phyloP scores from a whole-genome alignment of 2,888 invertebrate species.

The Amphipyra tragopoginis region DNA sequence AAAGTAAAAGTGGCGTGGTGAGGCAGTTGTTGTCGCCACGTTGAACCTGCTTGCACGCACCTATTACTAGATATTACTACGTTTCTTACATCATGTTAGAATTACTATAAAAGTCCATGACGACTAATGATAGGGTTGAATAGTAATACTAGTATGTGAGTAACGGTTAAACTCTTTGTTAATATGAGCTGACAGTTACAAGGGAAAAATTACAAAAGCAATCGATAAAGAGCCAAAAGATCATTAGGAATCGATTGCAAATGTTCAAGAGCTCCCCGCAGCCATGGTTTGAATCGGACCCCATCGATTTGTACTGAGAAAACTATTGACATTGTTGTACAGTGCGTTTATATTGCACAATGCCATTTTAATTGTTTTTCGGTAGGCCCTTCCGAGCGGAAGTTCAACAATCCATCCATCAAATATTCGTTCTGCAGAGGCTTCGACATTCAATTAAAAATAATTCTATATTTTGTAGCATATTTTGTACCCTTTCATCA shows the following conservation, averaged over 20 bases:
- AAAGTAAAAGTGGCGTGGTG: slow-evolving; percentile 85
- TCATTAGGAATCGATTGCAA: slow-evolving; percentile 82
- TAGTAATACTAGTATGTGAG: slow-evolving; percentile 29
- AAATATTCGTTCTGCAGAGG: slow-evolving; percentile 81
- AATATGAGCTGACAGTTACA: slow-evolving; percentile 65
- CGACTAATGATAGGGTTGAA: slow-evolving; percentile 35
- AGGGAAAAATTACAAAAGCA: slow-evolving; percentile 63
- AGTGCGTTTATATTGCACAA: slow-evolving; percentile 78
- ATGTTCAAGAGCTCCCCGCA: slow-evolving; percentile 76
- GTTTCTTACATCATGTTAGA: slow-evolving; percentile 66
- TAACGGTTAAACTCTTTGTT: slow-evolving; percentile 80
- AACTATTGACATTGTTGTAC: slow-evolving; percentile 68
- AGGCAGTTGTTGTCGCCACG: slow-evolving; percentile 71
- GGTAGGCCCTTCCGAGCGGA: slow-evolving; percentile 72
- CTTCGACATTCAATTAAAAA: slow-evolving; percentile 62
- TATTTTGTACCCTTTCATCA: slow-evolving; percentile 60
- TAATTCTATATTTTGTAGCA: slow-evolving; percentile 58
- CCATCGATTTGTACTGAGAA: slow-evolving; percentile 70
- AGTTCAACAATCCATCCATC: slow-evolving; percentile 80
- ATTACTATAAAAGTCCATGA: slow-evolving; percentile 15
- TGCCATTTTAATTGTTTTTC: slow-evolving; percentile 82
- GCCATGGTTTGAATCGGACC: slow-evolving; percentile 62
- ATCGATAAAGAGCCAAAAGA: slow-evolving; percentile 74
- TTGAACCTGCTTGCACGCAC: slow-evolving; percentile 54
- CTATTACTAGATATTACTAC: slow-evolving; percentile 42